phyloP scores from a whole-genome alignment of 2,797 vertebrate species.

The Graptemys geographica region DNA sequence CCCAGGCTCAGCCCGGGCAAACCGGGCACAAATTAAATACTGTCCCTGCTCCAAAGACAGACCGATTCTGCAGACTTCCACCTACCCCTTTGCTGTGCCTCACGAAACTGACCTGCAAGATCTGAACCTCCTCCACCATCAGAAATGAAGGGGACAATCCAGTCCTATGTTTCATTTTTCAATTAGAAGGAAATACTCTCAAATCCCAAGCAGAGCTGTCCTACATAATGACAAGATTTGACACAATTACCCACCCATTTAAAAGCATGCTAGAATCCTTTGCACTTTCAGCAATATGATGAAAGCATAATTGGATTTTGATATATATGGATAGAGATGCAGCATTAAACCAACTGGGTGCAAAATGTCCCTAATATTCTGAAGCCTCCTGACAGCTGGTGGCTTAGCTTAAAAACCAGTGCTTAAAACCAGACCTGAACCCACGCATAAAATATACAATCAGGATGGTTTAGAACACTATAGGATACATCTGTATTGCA shows the following conservation, averaged over 20 bases:
- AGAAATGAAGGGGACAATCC: not conserved
- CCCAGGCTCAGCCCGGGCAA: too few relatives aligned
- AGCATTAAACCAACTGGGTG: not conserved
- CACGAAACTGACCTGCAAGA: not conserved
- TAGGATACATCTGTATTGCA: constrained; percentile 10
- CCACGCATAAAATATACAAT: not conserved
- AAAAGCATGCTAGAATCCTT: not conserved
- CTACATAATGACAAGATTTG: not conserved
- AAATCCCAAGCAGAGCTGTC: not conserved
- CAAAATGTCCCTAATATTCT: not conserved
- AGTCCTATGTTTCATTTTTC: not conserved
- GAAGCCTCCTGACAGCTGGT: not conserved
- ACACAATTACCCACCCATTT: not conserved
- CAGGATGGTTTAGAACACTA: not conserved
- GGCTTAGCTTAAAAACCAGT: not conserved
- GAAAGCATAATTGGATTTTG: constrained; percentile 7
- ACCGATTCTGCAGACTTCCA: not conserved
- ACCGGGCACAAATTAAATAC: not conserved
- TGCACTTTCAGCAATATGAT: not conserved
- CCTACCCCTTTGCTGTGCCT: not conserved
- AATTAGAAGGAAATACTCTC: not conserved
- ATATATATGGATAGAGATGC: rapidly evolving
- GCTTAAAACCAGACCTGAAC: not conserved
- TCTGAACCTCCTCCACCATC: not conserved
- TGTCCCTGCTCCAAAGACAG: not conserved